Base-by-base conservation (phyloP, 2,113 vertebrate species). In the Oryzias javanicus region DNA sequence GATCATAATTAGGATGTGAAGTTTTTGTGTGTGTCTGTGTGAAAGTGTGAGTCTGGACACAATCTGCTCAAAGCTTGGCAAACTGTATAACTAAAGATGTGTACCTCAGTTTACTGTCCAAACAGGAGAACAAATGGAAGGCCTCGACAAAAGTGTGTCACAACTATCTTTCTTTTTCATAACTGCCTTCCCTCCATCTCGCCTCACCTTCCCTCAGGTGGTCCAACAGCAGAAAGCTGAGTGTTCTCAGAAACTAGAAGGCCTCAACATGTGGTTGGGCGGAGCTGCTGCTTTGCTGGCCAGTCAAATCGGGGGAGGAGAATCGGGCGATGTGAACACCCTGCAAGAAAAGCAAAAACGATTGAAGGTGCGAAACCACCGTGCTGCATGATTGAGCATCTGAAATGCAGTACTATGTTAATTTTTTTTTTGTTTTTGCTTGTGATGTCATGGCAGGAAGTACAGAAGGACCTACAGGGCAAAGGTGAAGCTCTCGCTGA, bases 151-250 rank as follows among this genome's bases (percentile, higher is more conserved):
- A 35, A 35, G 35, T 12, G 35, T 35, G 35, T 72, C 59, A 58
- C 49, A 24, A 35, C 56, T 50, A 53, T 13, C 25, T 27, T 60
- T 18, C 55, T 8, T 66, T 22, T 17, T 67, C 17, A 68, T 55
- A 49, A 40, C 49, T 61, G 22, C 45, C 2, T 29, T 10, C 24
- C 51, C 4, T 25, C 49, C 24, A 14, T 24, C 42, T 4, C 14
- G 58, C 25, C 14, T 58, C 1, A 0, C 1, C 55, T 52, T 19
- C 16, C 42, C 54, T 64, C 85, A 98, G 97, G 94, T 94, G 1
- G 91, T 94, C 42, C 94, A 98, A 74, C 94, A 96, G 86, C 95
- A 98, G 67, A 95, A 95, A 82, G 88, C 90, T 6, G 92, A 93
- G 51, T 96, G 92, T 65, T 91, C 92, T 1, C 92, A 86, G 85